Evolutionary conservation across 2,888 invertebrate species (phyloP).

Genomic region (Frankliniella fusca): DNA sequence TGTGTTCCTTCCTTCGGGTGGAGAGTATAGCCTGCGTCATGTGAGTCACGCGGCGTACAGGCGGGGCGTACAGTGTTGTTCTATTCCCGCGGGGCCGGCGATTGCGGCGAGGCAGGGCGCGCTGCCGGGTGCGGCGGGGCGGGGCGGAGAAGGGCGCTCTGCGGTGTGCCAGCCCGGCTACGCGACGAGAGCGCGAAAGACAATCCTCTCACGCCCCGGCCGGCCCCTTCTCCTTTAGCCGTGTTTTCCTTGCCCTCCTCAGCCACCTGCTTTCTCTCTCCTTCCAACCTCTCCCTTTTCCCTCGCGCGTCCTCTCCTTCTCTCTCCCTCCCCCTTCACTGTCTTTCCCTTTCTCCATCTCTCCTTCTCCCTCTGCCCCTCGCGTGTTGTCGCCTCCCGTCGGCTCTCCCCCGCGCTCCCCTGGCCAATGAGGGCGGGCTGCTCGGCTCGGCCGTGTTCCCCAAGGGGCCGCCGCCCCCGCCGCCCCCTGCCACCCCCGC

Average conservation of each 20-base stretch:
- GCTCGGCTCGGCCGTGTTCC: background rate
- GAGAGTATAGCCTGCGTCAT: background rate
- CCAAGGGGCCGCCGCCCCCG: background rate
- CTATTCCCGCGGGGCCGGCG: too few relatives aligned
- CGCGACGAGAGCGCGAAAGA: background rate
- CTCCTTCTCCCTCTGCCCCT: background rate
- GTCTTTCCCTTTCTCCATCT: background rate
- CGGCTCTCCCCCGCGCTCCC: background rate
- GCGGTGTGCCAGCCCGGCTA: background rate
- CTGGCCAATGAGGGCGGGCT: background rate
- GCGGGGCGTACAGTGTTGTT: too few relatives aligned
- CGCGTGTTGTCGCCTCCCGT: background rate
- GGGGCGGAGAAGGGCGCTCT: background rate
- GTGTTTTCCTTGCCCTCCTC: background rate
- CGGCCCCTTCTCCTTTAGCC: background rate
- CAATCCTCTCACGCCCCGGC: background rate
- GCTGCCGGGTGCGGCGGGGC: background rate
- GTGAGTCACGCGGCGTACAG: too few relatives aligned
- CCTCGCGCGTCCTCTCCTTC: background rate
- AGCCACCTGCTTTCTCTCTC: too few relatives aligned
- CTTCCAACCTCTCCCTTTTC: background rate
- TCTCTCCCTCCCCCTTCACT: background rate
- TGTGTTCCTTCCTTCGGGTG: background rate
- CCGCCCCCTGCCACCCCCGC: background rate
- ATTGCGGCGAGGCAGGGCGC: too few relatives aligned